Conservation (phyloP, 1,140 invertebrate genomes). For the Pseudachorutes palmiensis region DNA sequence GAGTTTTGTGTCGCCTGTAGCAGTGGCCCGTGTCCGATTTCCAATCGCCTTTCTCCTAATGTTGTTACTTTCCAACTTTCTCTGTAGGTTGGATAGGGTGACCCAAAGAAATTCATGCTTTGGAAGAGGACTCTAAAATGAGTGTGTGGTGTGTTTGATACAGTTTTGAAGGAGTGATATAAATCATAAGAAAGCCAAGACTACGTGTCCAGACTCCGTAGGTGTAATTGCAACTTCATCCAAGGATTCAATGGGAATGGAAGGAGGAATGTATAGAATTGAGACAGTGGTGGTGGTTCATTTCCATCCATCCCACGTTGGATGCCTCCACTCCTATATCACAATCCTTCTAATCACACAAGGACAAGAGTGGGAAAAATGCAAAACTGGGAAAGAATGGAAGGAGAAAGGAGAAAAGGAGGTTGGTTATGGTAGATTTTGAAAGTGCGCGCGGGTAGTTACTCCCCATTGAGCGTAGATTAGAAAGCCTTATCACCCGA, state of each 20-base stretch:
- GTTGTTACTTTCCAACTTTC: neutral
- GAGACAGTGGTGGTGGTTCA: too few relatives aligned
- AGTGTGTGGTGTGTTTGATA: neutral
- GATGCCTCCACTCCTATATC: too few relatives aligned
- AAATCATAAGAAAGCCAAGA: slow-evolving; percentile 8
- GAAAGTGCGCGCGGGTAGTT: neutral
- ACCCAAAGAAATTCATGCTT: slow-evolving; percentile 9
- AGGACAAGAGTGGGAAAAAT: too few relatives aligned
- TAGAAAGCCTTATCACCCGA: slow-evolving; percentile 7
- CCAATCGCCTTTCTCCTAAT: neutral
- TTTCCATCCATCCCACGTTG: too few relatives aligned
- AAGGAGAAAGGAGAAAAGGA: neutral
- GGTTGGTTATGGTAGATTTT: neutral
- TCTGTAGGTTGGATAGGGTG: neutral
- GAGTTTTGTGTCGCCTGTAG: too few relatives aligned
- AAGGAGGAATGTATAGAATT: neutral
- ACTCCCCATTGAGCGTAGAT: neutral
- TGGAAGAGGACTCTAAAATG: neutral
- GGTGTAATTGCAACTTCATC: slow-evolving; percentile 5
- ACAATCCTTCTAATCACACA: too few relatives aligned
- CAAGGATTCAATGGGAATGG: neutral
- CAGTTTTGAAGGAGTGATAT: neutral
- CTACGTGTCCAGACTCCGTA: slow-evolving; percentile 1
- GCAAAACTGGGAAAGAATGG: neutral
- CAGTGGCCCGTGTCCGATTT: neutral